Conservation (phyloP, 1,140 invertebrate genomes). For the Drosophila kepulauana region DNA sequence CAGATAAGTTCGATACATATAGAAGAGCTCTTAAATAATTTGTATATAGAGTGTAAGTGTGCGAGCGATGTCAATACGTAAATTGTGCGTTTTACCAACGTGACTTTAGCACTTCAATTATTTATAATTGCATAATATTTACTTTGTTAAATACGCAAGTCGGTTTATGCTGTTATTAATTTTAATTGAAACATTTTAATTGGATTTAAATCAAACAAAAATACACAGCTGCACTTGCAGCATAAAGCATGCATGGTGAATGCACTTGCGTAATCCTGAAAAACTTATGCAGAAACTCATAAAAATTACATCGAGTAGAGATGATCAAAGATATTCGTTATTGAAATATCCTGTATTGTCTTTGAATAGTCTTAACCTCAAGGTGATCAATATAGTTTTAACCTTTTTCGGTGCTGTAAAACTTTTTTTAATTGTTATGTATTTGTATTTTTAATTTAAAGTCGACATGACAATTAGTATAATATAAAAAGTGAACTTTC, state of each 20-base stretch:
- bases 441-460: slow-evolving; percentile 32
- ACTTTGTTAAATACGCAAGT: slow-evolving; percentile 70
- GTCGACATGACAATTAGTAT: slow-evolving; percentile 27
- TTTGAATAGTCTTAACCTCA: too few relatives aligned
- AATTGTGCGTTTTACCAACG: slow-evolving; percentile 50
- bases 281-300: slow-evolving; percentile 28
- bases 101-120: slow-evolving; percentile 79
- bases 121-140: slow-evolving; percentile 81
- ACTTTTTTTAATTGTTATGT: too few relatives aligned
- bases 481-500: slow-evolving; percentile 27
- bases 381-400: too few relatives aligned
- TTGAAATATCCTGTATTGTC: not conserved
- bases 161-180: slow-evolving; percentile 67
- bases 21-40: not conserved
- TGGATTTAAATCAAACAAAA: slow-evolving; percentile 69
- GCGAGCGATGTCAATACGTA: slow-evolving; percentile 18
- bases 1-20: too few relatives aligned
- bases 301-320: not conserved
- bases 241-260: not conserved
- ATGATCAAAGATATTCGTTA: too few relatives aligned
- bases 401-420: too few relatives aligned
- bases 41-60: not conserved
- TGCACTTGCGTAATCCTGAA: slow-evolving; percentile 31
- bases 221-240: slow-evolving; percentile 17
- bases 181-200: slow-evolving; percentile 81